These are phyloP conservation scores for Sylvilagus floridanus DNA, from an alignment of 2,797 vertebrate species.

Conservation along the genomic window DNA sequence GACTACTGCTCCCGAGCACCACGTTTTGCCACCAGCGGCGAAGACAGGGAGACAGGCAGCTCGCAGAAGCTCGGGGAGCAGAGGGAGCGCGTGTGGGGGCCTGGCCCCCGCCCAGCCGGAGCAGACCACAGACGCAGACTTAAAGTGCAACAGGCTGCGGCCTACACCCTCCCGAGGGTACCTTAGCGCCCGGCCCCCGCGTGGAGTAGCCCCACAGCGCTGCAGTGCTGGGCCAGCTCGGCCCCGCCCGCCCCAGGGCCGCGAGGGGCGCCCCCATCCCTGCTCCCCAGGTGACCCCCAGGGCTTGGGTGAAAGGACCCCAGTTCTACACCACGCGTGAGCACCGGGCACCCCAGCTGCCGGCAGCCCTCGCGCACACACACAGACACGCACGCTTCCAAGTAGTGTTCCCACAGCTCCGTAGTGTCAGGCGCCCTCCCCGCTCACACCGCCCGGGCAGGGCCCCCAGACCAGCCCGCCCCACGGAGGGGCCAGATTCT, in stretches of 20 bases:
- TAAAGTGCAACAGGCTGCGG: conserved; percentile 78
- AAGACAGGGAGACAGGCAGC: neutral
- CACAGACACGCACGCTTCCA: neutral
- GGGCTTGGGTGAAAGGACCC: neutral
- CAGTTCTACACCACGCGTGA: neutral
- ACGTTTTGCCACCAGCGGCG: neutral
- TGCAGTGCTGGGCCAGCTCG: neutral
- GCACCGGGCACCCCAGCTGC: neutral
- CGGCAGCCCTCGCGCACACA: accelerated
- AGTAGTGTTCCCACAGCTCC: neutral
- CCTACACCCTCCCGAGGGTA: neutral
- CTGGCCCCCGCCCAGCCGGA: too few species aligned
- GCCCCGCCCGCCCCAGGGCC: neutral
- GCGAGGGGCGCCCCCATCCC: neutral
- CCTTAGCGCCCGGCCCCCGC: conserved; percentile 29
- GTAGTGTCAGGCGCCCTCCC: neutral
- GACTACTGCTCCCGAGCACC: conserved; percentile 56
- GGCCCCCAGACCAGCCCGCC: too few species aligned
- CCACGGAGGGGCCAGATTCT: neutral
- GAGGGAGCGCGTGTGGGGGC: too few species aligned
- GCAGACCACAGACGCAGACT: conserved; percentile 42
- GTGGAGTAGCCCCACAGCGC: too few species aligned
- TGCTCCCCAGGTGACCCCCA: neutral
- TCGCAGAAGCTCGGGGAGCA: neutral
- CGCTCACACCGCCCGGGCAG: too few species aligned